These are phyloP conservation scores for Drosophila mimetica DNA, from an alignment of 2,888 invertebrate genomes.

Conservation along the genomic window DNA sequence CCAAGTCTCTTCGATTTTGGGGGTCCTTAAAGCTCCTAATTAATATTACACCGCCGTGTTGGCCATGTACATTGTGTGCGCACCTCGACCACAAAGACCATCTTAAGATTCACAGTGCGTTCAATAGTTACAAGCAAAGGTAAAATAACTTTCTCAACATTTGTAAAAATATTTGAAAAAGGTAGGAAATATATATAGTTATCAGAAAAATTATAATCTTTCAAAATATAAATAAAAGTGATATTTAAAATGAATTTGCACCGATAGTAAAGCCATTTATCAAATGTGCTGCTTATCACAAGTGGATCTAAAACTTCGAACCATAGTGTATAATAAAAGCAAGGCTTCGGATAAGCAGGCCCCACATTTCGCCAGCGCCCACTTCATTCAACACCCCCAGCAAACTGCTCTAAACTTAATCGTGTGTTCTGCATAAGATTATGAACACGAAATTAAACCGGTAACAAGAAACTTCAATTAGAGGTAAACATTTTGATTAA, in stretches of 20 bases:
- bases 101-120: background rate
- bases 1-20: background rate
- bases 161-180: no score
- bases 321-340: background rate
- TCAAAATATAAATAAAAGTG: background rate
- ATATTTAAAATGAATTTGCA: background rate
- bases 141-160: no score
- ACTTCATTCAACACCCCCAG: background rate
- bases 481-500: conserved; percentile 61
- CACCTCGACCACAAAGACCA: background rate
- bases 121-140: background rate
- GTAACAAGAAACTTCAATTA: conserved; percentile 73
- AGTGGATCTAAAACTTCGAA: background rate
- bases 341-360: background rate
- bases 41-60: background rate
- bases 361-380: background rate
- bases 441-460: conserved; percentile 55
- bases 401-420: conserved; percentile 23
- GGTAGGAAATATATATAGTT: no score
- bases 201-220: no score
- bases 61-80: background rate
- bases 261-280: background rate
- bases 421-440: conserved; percentile 40
- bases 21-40: conserved; percentile 2
- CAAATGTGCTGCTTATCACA: background rate